Evolutionary conservation across 1,140 invertebrate species (phyloP).

Genomic region (Sminthurides bifidus): DNA sequence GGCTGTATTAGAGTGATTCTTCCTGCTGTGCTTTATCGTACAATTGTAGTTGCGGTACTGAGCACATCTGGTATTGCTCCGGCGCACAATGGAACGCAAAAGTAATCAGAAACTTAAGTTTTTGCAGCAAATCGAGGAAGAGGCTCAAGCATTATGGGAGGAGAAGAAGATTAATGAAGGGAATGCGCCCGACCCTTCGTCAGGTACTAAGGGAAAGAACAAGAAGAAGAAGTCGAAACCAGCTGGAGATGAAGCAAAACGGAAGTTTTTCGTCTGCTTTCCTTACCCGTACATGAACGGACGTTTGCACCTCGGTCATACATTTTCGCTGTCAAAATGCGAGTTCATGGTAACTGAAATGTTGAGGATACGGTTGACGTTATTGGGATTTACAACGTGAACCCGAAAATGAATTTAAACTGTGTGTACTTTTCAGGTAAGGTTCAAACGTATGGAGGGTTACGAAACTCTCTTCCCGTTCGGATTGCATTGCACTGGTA

Average conservation of each 20-base stretch:
- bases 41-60: too few relatives aligned
- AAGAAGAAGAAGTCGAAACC: slow-evolving; percentile 29
- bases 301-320: slow-evolving; percentile 90
- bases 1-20: too few relatives aligned
- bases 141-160: slow-evolving; percentile 74
- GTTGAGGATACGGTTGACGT: too few relatives aligned
- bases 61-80: too few relatives aligned
- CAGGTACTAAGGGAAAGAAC: slow-evolving; percentile 50
- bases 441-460: slow-evolving; percentile 76
- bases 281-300: slow-evolving; percentile 99
- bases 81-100: slow-evolving; percentile 62
- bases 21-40: too few relatives aligned
- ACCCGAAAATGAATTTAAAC: too few relatives aligned
- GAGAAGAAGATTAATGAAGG: slow-evolving; percentile 62
- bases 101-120: slow-evolving; percentile 86
- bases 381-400: too few relatives aligned
- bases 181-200: slow-evolving; percentile 52
- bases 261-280: slow-evolving; percentile 90
- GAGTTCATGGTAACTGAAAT: slow-evolving; percentile 51
- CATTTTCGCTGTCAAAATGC: slow-evolving; percentile 93
- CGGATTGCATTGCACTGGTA: slow-evolving; percentile 97
- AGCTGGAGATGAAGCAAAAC: slow-evolving; percentile 37
- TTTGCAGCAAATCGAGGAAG: slow-evolving; percentile 71
- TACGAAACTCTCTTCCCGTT: slow-evolving; percentile 92
- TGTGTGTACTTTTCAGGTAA: slow-evolving; percentile 19